A percentile compares a stretch with the other conserved stretches of the same genome.
These are phyloP conservation scores for Papilio demoleus DNA, from an alignment of 2,888 invertebrate genomes.

Conservation along the genomic window DNA sequence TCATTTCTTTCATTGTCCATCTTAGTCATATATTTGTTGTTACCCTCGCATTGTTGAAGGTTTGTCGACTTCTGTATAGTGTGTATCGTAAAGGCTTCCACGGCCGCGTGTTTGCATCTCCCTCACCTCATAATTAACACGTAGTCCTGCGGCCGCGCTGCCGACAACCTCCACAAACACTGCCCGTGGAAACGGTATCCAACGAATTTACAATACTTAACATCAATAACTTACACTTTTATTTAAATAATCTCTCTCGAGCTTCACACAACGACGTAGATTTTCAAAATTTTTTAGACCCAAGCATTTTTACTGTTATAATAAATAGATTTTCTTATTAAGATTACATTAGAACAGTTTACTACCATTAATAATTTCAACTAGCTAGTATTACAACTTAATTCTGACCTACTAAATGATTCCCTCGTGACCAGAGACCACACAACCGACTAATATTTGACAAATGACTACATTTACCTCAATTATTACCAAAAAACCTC, in stretches of 20 bases:
- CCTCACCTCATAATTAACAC: conserved; percentile 37
- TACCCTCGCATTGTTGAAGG: conserved; percentile 17
- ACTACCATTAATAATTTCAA: too few relatives aligned
- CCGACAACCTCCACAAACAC: conserved; percentile 32
- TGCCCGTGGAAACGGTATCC: conserved; percentile 12
- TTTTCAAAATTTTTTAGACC: too few relatives aligned
- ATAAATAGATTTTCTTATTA: too few relatives aligned
- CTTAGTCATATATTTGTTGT: background rate
- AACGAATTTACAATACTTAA: conserved; percentile 18
- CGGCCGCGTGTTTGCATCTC: conserved; percentile 36
- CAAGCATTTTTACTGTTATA: too few relatives aligned
- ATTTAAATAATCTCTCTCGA: too few relatives aligned
- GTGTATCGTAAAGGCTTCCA: conserved; percentile 21
- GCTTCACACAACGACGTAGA: too few relatives aligned
- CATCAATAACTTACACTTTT: background rate
- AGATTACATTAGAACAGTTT: too few relatives aligned
- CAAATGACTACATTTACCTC: conserved; percentile 36
- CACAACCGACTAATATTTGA: conserved; percentile 32
- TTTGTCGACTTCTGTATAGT: conserved; percentile 40
- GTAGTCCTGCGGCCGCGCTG: conserved; percentile 27
- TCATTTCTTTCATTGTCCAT: conserved; percentile 10
- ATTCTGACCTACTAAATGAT: too few relatives aligned
- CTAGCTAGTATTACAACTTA: background rate
- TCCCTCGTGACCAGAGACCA: conserved; percentile 22
- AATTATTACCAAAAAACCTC: conserved; percentile 41